Base-by-base conservation (phyloP, 1,140 invertebrate species). In the Cecropterus lyciades region DNA sequence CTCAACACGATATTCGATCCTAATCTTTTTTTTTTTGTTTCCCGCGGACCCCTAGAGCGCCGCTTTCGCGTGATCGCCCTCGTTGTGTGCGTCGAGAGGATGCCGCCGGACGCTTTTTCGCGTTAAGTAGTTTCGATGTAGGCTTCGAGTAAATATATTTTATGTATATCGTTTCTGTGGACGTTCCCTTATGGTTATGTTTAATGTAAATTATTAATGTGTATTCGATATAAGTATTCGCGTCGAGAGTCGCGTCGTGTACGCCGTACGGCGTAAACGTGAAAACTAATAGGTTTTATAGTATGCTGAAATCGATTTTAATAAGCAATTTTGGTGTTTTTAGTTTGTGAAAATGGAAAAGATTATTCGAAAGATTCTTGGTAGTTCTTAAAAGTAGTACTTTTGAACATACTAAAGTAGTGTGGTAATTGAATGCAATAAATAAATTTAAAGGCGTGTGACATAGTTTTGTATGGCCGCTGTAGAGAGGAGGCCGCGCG, bases 1-100 rank as follows among this genome's bases (percentile, higher is more conserved):
- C 87, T 91, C 87, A 91, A 85, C 81, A 87, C 81, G 84, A 87
- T 89, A 87, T 87, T 89, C 85, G 86, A 84, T 89, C 87, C 87
- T 88, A 86, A 85, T 84, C 69, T 84, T 79, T 53, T 67, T 73
- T 83, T 67, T 73, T 83, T 80, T 79, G 73, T 85, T 75, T 83
- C 79, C 80, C 67, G 84, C 84, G 85, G 85, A 79, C 72, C 69
- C 68, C 75, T 77, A 75, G 70, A 80, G 80, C 72, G 59, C 82
- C 85, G 85, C 80, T 79, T 80, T 80, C 75, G 75, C 77, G 75
- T 77, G 69, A 70, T 81, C 82, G 84, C 69, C 81, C 79, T 84
- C 82, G 77, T 79, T 82, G 75, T 82, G 81, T 82, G 81, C 69
- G 69, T 73, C 80, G 77, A 66, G 68, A 69, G 72, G 59, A 62